Percentiles rank a stretch among this genome's conserved stretches.
Evolutionary conservation across 2,113 vertebrate species (phyloP).

Genomic region (Smithornis capensis): DNA sequence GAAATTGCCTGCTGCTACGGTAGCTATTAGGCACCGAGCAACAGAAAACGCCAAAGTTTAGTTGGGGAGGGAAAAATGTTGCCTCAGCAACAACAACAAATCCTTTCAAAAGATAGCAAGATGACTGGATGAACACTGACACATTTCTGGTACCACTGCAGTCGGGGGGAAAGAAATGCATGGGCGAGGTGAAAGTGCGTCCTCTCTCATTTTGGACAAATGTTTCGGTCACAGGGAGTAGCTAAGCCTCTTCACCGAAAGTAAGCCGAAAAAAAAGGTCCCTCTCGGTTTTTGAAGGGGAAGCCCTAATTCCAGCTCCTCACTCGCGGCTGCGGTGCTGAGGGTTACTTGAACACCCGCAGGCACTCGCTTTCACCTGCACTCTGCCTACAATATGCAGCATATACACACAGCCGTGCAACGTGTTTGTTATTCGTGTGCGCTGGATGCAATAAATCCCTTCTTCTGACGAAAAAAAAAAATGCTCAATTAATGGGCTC

Average conservation of each 20-base stretch:
- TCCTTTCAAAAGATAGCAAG: neutral
- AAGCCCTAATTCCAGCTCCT: neutral
- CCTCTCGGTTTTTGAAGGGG: neutral
- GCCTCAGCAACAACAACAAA: conserved; percentile 1
- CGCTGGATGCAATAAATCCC: neutral
- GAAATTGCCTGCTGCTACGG: neutral
- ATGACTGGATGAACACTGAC: neutral
- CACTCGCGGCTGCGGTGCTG: neutral
- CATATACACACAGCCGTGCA: too few relatives aligned
- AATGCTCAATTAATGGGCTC: neutral
- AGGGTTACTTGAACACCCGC: neutral
- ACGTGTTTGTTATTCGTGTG: neutral
- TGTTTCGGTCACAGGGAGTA: neutral
- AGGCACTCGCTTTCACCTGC: neutral
- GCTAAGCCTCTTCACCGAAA: neutral
- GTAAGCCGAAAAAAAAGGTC: too few relatives aligned
- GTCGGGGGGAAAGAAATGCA: neutral
- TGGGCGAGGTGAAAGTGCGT: neutral
- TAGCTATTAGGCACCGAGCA: neutral
- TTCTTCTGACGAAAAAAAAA: neutral
- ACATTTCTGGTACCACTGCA: neutral
- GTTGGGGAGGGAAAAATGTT: neutral
- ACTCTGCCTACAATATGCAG: neutral
- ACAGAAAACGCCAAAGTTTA: neutral
- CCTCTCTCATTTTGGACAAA: neutral